Base-by-base conservation (phyloP, 30 jellyfish, hydroid and myxozoan genomes). In the Rhopilema esculentum region DNA sequence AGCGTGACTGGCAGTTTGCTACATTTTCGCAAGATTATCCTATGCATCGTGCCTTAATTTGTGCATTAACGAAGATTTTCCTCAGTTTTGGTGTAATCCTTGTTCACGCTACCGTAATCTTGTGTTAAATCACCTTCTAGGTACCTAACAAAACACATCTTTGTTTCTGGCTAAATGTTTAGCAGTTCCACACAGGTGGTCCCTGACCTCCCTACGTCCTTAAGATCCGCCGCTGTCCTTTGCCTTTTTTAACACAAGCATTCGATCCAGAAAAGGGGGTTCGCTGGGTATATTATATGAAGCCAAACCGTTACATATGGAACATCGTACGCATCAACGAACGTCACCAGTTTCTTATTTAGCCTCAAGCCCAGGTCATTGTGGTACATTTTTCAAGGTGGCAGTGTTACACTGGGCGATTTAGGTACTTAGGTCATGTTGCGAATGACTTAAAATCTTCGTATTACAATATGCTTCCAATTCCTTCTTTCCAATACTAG, bases 1-100 rank as follows among this genome's bases (percentile, higher is more conserved):
- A 8, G 84, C 84, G 84, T 73, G 69, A 73, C 84, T 73, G 84
- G 84, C 33, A 73, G 23, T 17, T 73, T 30, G 84, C 18, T 69
- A 69, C 57, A 69, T 69, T 69, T 69, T 73, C 52, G 21, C 84
- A 23, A 30, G 69, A 73, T 73, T 33, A 73, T 18, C 18, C 49
- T 12, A 73, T 73, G 18, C 84, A 73, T 65, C 84, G 84, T 73
- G 84, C 32, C 67, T 49, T 73, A 73, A 73, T 73, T 30, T 73
- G 48, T 73, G 84, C 84, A 73, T 73, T 73, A 73, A 19, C 31
- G 32, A 24, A 73, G 84, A 73, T 73, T 73, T 73, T 73, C 84
- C 49, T 48, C 84, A 73, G 69, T 73, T 73, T 66, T 73, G 27
- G 27, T 1, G 23, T 31, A 48, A 48, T 73, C 68, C 69, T 26